phyloP scores from a whole-genome alignment of 1,140 invertebrate species.

The Neodiprion fabricii region DNA sequence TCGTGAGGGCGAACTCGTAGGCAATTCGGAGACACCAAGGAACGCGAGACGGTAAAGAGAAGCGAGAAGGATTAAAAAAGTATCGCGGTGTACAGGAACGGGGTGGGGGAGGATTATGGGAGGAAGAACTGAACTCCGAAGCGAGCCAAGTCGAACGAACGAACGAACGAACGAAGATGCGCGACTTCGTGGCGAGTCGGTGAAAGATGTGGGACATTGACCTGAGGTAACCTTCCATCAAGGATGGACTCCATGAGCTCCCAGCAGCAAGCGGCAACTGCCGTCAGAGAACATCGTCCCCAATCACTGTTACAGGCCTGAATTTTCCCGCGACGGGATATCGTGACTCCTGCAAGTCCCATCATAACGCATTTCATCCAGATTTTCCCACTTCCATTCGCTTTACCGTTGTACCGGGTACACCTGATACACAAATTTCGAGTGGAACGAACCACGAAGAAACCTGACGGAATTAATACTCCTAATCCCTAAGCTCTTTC shows the following conservation, averaged over 20 bases:
- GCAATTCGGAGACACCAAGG: too few relatives aligned
- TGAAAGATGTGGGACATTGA: slow-evolving; percentile 59
- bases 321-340: background rate
- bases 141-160: slow-evolving; percentile 43
- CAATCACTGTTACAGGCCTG: slow-evolving; percentile 1
- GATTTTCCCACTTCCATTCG: too few relatives aligned
- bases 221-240: slow-evolving; percentile 60
- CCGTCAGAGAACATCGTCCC: background rate
- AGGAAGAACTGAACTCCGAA: slow-evolving; percentile 26
- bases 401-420: too few relatives aligned
- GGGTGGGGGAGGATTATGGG: slow-evolving; percentile 36
- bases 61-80: background rate
- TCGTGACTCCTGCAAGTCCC: too few relatives aligned
- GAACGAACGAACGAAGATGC: slow-evolving; percentile 42
- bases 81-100: slow-evolving; percentile 34
- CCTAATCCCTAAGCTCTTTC: too few relatives aligned
- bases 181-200: slow-evolving; percentile 49
- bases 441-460: too few relatives aligned
- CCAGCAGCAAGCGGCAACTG: background rate
- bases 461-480: too few relatives aligned
- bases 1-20: too few relatives aligned
- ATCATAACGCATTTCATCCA: too few relatives aligned
- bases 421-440: too few relatives aligned
- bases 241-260: slow-evolving; percentile 49
- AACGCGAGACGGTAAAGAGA: slow-evolving; percentile 18